Evolutionary conservation across 2,888 invertebrate genomes (phyloP), one percentile per base, ranked within the genome.

Genomic region (Altica lythri): DNA sequence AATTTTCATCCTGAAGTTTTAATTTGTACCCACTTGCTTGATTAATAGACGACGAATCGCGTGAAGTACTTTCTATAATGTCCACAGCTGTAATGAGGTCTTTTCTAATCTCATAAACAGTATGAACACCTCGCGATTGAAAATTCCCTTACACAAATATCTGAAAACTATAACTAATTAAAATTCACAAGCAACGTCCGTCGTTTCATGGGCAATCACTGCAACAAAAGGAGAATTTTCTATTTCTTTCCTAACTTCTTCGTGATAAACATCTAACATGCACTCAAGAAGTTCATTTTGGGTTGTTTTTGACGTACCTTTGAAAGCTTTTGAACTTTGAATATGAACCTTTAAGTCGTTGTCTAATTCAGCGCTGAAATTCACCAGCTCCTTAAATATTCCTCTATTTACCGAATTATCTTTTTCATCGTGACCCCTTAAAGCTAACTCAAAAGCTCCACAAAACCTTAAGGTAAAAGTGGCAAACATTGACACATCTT

Each of bases 231-330:
- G 22, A 22, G 22, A 22, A 22, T 22, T 4, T 22, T 22, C 22
- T 22, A 22, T 22, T 22, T 22, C 22, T 22, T 22, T 22, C 22
- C 22, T 22, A 22, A 22, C 22, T 22, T 22, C 22, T 22, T 22
- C 22, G n/a, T n/a, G n/a, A n/a, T n/a, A n/a, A n/a, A n/a, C n/a
- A n/a, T n/a, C n/a, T n/a, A n/a, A n/a, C n/a, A n/a, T n/a, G n/a
- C n/a, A n/a, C n/a, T 18, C 18, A 40, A 17, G 42, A 22, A 40
- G 42, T 40, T 40, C 42, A 40, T 40, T 40, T 40, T 40, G 19
- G 9, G 12, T 17, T 16, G 42, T 40, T 40, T 40, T 40, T 16
- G 42, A 17, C 2, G n/a, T n/a, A n/a, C n/a, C n/a, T n/a, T n/a
- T n/a, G n/a, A n/a, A n/a, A n/a, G n/a, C n/a, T n/a, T n/a, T n/a